Evolutionary conservation across 2,113 vertebrate species (phyloP).

Genomic region (Pterocles gutturalis): DNA sequence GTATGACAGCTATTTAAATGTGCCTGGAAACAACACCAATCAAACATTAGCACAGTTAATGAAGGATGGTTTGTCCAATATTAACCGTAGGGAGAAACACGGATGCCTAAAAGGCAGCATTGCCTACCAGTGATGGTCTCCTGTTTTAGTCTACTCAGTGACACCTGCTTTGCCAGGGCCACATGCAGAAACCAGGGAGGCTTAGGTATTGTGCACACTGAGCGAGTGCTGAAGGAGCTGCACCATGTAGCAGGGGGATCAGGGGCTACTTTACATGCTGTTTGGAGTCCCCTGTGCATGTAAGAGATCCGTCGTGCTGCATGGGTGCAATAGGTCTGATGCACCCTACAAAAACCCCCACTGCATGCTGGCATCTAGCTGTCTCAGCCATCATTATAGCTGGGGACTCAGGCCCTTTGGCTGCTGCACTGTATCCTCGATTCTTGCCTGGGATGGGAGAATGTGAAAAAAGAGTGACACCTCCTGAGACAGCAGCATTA

Average conservation of each 20-base stretch:
- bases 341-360: background rate
- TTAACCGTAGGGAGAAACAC: background rate
- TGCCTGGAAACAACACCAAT: background rate
- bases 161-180: background rate
- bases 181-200: background rate
- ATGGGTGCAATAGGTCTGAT: rapidly evolving
- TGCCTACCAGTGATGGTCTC: background rate
- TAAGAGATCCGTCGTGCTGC: rapidly evolving
- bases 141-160: background rate
- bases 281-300: background rate
- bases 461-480: background rate
- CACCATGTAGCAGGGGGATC: rapidly evolving
- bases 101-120: background rate
- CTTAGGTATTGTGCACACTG: rapidly evolving
- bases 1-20: background rate
- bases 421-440: background rate
- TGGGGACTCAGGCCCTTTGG: background rate
- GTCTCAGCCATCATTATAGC: background rate
- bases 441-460: background rate
- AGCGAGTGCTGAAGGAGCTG: background rate
- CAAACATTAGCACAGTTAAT: background rate
- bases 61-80: background rate
- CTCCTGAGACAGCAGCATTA: background rate
- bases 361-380: background rate
- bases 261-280: too few species aligned